phyloP scores from a whole-genome alignment of 2,113 vertebrate genomes.

The Aegotheles bennettii region DNA sequence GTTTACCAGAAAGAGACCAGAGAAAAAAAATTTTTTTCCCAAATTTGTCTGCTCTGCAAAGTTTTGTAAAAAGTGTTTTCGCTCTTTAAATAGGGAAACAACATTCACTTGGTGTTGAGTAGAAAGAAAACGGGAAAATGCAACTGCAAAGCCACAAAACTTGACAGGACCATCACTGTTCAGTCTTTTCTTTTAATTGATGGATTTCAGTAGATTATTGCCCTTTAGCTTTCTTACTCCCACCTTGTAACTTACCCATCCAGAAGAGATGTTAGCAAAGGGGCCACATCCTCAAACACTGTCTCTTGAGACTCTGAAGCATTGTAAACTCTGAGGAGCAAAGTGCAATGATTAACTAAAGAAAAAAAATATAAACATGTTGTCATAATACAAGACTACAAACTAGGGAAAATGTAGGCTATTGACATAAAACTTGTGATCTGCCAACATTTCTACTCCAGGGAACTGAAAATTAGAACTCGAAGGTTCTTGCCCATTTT shows the following conservation, averaged over 20 bases:
- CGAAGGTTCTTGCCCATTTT: not conserved
- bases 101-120: not conserved
- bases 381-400: not conserved
- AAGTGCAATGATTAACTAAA: not conserved
- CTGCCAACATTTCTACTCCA: not conserved
- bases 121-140: not conserved
- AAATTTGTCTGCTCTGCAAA: not conserved
- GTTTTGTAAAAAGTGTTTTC: not conserved
- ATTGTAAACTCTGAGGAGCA: conserved; percentile 74
- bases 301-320: conserved; percentile 73
- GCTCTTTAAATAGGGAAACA: not conserved
- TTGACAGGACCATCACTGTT: not conserved
- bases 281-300: conserved; percentile 80
- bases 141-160: not conserved
- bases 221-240: not conserved
- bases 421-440: not conserved
- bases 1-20: not conserved
- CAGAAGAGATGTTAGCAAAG: conserved; percentile 81
- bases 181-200: not conserved
- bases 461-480: not conserved
- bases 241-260: conserved; percentile 77
- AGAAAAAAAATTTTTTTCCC: not conserved
- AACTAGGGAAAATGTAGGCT: not conserved
- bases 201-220: not conserved
- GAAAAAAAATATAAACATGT: not conserved